These are phyloP conservation scores for Piprites chloris DNA, from an alignment of 2,113 vertebrate genomes.

Conservation along the genomic window DNA sequence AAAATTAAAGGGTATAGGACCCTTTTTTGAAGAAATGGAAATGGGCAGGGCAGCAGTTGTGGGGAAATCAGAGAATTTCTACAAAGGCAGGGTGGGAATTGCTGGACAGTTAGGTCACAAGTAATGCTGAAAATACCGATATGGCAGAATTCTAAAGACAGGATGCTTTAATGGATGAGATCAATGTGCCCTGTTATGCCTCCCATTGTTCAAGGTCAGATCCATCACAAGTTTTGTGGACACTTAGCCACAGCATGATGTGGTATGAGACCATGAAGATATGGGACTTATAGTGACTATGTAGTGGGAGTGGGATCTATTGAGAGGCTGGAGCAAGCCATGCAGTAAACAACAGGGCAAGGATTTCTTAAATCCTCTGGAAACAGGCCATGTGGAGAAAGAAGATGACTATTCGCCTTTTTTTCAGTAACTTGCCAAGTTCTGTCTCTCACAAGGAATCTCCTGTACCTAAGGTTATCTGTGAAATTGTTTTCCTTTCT, in stretches of 20 bases:
- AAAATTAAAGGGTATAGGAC: background rate
- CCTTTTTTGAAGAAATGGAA: background rate
- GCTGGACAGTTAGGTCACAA: background rate
- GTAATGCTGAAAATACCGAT: background rate
- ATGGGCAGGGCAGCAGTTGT: background rate
- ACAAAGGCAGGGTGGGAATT: background rate
- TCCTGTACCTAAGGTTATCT: background rate
- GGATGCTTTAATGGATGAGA: background rate
- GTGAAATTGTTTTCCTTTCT: background rate
- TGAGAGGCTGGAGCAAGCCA: background rate
- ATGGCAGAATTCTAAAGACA: background rate
- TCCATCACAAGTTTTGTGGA: background rate
- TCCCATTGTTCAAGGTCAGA: background rate
- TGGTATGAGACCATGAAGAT: background rate
- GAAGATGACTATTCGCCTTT: background rate
- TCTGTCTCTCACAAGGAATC: background rate
- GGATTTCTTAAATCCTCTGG: background rate
- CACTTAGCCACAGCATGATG: background rate
- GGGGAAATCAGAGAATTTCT: background rate
- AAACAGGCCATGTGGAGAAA: fast-evolving
- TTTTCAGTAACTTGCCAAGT: background rate
- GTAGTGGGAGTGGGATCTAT: background rate
- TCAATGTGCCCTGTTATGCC: background rate
- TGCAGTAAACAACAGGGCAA: background rate
- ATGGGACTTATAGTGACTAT: background rate